Percentiles rank a stretch among this genome's conserved stretches.
These are phyloP conservation scores for Plagodis dolabraria DNA, from an alignment of 2,888 invertebrate species.

Conservation along the genomic window DNA sequence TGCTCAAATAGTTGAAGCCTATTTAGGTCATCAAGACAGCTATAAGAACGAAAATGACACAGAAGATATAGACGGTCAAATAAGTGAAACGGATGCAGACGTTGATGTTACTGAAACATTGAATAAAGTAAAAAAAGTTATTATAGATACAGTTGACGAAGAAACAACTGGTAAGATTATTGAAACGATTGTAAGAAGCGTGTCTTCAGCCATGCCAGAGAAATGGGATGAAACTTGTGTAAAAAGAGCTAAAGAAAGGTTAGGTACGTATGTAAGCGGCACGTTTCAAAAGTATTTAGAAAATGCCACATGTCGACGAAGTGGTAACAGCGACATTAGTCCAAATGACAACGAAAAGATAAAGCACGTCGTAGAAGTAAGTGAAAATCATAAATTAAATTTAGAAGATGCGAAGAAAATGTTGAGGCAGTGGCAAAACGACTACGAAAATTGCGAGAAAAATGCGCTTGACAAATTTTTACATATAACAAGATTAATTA, in stretches of 20 bases:
- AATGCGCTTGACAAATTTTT: background rate
- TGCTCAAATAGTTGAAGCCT: constrained; percentile 40
- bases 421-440: constrained; percentile 1
- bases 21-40: constrained; percentile 35
- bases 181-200: constrained; percentile 1
- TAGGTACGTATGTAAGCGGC: background rate
- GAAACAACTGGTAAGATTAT: constrained; percentile 1
- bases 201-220: background rate
- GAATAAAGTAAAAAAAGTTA: background rate
- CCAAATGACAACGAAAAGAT: background rate
- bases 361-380: background rate
- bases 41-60: background rate
- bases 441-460: background rate
- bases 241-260: background rate
- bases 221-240: background rate
- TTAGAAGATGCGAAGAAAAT: background rate
- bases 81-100: background rate
- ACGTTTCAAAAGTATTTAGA: constrained; percentile 10
- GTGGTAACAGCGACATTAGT: background rate
- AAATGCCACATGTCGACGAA: constrained; percentile 3
- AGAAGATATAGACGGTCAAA: background rate
- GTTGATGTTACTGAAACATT: background rate
- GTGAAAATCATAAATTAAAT: background rate
- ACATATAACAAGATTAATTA: background rate
- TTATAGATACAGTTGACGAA: constrained; percentile 3